Evolutionary conservation across 1,140 invertebrate genomes (phyloP).

Genomic region (Papilio polyxenes): DNA sequence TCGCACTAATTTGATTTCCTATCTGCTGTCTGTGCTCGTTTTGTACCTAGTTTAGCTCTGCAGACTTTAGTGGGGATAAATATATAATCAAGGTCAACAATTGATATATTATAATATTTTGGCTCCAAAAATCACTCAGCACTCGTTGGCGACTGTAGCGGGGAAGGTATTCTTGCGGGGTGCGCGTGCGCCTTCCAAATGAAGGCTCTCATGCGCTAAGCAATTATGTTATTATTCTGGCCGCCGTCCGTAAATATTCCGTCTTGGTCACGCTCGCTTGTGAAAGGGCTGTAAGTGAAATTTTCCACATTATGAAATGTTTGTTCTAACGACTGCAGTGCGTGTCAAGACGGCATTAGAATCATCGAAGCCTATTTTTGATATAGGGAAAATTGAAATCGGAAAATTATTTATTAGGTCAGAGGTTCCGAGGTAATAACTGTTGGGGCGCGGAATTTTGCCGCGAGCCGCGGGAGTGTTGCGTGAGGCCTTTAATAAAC

Average conservation of each 20-base stretch:
- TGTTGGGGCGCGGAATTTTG: neutral
- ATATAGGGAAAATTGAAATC: constrained; percentile 37
- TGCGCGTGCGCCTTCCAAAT: neutral
- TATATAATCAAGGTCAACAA: neutral
- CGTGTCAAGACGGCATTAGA: constrained; percentile 23
- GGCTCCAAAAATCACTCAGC: neutral
- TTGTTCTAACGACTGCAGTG: constrained; percentile 15
- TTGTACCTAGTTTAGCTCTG: neutral
- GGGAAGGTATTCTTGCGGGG: neutral
- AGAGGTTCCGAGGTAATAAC: constrained; percentile 11
- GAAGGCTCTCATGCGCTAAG: neutral
- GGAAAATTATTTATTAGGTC: constrained; percentile 30
- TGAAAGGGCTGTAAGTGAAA: neutral
- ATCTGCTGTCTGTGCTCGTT: neutral
- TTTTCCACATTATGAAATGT: constrained; percentile 19
- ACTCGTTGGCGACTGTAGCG: too few species aligned
- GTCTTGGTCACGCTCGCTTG: neutral
- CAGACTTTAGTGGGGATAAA: neutral
- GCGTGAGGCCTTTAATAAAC: neutral
- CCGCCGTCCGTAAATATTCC: neutral
- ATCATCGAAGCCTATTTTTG: constrained; percentile 12
- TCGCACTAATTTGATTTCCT: constrained; percentile 17
- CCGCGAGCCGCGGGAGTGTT: neutral
- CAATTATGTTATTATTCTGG: neutral
- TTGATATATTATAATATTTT: neutral